A percentile compares a stretch with the other conserved stretches of the same genome.
These are phyloP conservation scores for Scrobipalpa costella DNA, from an alignment of 2,888 invertebrate genomes.

Conservation along the genomic window DNA sequence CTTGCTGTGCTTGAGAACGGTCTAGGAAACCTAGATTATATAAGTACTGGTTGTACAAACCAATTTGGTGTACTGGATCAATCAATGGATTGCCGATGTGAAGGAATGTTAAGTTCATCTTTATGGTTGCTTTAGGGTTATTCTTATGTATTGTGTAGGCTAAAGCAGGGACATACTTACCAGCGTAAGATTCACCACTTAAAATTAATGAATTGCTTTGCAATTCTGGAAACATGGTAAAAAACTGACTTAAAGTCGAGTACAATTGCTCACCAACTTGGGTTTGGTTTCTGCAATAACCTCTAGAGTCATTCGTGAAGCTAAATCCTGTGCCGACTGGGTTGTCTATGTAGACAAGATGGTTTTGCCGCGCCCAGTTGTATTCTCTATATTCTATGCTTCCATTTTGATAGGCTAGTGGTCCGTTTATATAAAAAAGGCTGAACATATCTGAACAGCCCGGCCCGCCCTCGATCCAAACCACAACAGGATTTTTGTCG, in stretches of 20 bases:
- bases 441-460: constrained; percentile 90
- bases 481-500: constrained; percentile 83
- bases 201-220: constrained; percentile 89
- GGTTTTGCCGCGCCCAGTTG: constrained; percentile 90
- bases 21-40: constrained; percentile 29
- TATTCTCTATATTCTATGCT: constrained; percentile 83
- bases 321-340: constrained; percentile 96
- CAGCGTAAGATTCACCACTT: constrained; percentile 95
- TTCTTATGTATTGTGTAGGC: constrained; percentile 86
- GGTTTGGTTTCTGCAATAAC: constrained; percentile 89
- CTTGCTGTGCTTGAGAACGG: neutral
- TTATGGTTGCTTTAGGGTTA: constrained; percentile 82
- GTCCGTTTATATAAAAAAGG: constrained; percentile 92
- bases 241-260: constrained; percentile 89
- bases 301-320: constrained; percentile 88
- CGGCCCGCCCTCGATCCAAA: constrained; percentile 94
- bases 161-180: constrained; percentile 88
- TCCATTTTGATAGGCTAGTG: constrained; percentile 65
- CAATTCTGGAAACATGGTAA: constrained; percentile 89
- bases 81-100: constrained; percentile 27
- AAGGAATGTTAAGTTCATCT: constrained; percentile 82
- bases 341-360: constrained; percentile 94
- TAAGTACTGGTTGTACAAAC: constrained; percentile 21
- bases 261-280: constrained; percentile 91
- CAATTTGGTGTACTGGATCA: constrained; percentile 29